Evolutionary conservation across 2,113 vertebrate species (phyloP), one percentile per base, ranked within the genome.

Genomic region (Jacana jacana): DNA sequence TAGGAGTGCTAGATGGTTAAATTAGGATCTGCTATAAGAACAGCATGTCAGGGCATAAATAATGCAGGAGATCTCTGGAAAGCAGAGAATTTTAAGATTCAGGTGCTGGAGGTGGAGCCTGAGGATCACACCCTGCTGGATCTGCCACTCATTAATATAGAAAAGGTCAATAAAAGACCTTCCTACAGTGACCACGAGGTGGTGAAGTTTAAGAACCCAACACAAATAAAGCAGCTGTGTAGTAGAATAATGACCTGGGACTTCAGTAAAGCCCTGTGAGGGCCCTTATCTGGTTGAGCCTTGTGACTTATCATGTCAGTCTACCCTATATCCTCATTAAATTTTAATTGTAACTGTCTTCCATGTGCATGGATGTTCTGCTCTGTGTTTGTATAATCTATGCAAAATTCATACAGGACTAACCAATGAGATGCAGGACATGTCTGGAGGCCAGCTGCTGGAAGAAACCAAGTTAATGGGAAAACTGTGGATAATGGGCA

Each of bases 111-210:
- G 44, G 37, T 20, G 31, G 8, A 42, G 15, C 7, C 35, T 7
- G 11, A 39, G 23, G 10, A 8, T 52, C 0, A 0, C 4, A 68
- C 5, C 4, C 13, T 54, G 24, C 20, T 76, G 44, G 28, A 61
- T 42, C 11, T 72, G 9, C 13, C 28, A 37, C 4, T 35, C 22
- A 4, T 4, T 4, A 52, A 17, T 51, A 61, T 30, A 17, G 60
- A 39, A 77, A 13, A 54, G 76, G 22, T 73, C 9, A 30, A 42
- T 4, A 70, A 7, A 5, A 88, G 22, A n/a, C 37, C 54, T 37
- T 3, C 39, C 51, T 73, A 23, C 19, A 27, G 10, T 60, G 57
- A 76, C 17, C 6, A n/a, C 68, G 49, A 86, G 17, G 19, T 60
- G 13, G 14, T 63, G 37, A 23, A 27, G 15, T 61, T 61, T 61